phyloP scores from a whole-genome alignment of 2,113 vertebrate species.

The Origma solitaria region DNA sequence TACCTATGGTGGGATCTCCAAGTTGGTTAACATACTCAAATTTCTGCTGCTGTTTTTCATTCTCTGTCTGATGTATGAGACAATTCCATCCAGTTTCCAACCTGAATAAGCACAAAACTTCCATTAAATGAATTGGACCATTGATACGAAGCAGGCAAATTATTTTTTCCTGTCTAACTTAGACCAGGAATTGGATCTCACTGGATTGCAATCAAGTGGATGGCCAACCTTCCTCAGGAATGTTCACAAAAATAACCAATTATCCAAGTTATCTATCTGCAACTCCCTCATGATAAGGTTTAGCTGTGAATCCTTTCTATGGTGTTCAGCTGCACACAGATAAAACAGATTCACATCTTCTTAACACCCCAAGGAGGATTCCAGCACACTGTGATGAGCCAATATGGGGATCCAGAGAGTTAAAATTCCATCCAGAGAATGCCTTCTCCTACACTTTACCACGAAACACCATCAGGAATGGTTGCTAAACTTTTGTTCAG shows the following conservation, averaged over 20 bases:
- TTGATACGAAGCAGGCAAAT: neutral
- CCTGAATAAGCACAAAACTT: neutral
- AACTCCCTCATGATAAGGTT: neutral
- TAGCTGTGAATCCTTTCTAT: neutral
- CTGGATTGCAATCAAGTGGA: neutral
- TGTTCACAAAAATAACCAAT: neutral
- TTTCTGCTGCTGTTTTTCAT: neutral
- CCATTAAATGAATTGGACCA: neutral
- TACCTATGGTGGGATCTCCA: neutral
- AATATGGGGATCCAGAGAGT: neutral
- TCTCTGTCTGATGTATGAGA: neutral
- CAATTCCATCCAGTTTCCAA: neutral
- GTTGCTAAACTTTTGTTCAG: neutral
- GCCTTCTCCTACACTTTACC: neutral
- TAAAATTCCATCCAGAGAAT: neutral
- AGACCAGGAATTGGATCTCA: neutral
- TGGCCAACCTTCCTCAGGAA: neutral
- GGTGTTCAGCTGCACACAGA: neutral
- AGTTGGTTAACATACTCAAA: neutral
- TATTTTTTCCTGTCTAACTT: neutral
- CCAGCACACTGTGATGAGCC: neutral
- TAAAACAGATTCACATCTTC: neutral
- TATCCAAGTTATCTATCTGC: fast-evolving
- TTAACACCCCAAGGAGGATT: neutral
- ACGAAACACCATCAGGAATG: neutral